A percentile compares a stretch with the other conserved stretches of the same genome.
phyloP scores from a whole-genome alignment of 2,113 vertebrate species.

The Scomber colias region DNA sequence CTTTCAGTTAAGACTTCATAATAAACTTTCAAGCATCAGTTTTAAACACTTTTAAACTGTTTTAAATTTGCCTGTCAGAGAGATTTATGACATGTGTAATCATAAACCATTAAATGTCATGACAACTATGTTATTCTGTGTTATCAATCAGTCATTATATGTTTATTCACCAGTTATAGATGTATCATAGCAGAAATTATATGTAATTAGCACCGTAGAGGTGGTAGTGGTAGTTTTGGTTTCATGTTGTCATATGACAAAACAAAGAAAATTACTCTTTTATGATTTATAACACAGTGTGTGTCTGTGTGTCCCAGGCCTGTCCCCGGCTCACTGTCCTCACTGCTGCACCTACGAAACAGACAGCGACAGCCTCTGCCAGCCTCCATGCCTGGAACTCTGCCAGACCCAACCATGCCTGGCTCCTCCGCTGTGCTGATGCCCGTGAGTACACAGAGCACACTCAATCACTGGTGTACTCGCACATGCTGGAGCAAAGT shows the following conservation, averaged over 20 bases:
- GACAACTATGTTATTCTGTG: neutral
- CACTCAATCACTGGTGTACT: slow-evolving; percentile 27
- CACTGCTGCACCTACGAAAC: slow-evolving; percentile 97
- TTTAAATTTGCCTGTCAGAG: neutral
- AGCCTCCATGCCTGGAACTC: slow-evolving; percentile 98
- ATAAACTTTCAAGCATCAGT: no score
- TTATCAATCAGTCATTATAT: neutral
- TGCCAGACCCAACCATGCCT: slow-evolving; percentile 98
- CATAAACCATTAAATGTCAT: neutral
- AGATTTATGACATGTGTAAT: neutral
- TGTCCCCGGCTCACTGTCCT: slow-evolving; percentile 98
- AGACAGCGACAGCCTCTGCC: slow-evolving; percentile 98
- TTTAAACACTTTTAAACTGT: neutral
- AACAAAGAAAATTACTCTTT: neutral
- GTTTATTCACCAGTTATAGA: neutral
- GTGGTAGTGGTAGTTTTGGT: neutral
- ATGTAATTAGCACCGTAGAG: neutral
- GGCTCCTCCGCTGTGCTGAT: slow-evolving; percentile 98
- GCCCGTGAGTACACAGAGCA: slow-evolving; percentile 91
- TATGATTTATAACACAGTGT: neutral
- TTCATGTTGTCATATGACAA: slow-evolving; percentile 8
- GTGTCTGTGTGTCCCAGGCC: slow-evolving; percentile 85
- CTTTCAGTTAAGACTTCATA: no score
- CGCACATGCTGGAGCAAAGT: slow-evolving; percentile 29
- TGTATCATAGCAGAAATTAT: neutral